Conservation (phyloP, 2,888 invertebrate genomes). For the Carterocephalus palaemon region DNA sequence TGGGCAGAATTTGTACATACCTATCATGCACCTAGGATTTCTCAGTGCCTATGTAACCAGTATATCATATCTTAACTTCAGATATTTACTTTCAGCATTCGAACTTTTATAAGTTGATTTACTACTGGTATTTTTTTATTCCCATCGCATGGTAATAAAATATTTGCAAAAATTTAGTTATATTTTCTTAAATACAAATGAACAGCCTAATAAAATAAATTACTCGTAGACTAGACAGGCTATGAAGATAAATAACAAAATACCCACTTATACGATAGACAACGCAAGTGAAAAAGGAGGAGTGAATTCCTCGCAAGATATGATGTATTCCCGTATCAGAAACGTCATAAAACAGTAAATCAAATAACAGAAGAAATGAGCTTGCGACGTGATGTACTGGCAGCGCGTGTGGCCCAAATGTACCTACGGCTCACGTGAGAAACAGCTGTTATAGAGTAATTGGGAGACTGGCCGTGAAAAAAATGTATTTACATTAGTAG, state of each 20-base stretch:
- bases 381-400: slow-evolving; percentile 13
- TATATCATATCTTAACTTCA: too few species aligned
- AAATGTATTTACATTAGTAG: too few species aligned
- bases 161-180: too few species aligned
- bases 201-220: neutral
- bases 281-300: slow-evolving; percentile 20
- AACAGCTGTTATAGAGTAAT: neutral
- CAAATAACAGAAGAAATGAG: slow-evolving; percentile 21
- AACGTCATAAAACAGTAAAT: slow-evolving; percentile 24
- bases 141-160: too few species aligned
- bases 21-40: too few species aligned
- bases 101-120: too few species aligned
- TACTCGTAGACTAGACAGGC: neutral
- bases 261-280: slow-evolving; percentile 14
- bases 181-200: too few species aligned
- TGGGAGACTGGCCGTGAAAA: too few species aligned
- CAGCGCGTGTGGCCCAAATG: slow-evolving; percentile 7
- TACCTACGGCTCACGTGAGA: slow-evolving; percentile 5
- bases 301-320: slow-evolving; percentile 13
- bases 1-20: too few species aligned
- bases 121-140: too few species aligned
- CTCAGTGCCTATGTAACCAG: too few species aligned
- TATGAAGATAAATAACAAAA: slow-evolving; percentile 1
- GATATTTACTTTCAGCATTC: too few species aligned
- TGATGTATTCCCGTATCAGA: slow-evolving; percentile 24